Evolutionary conservation across 2,888 invertebrate genomes (phyloP).

Genomic region (Brachypalpus laphriformis): DNA sequence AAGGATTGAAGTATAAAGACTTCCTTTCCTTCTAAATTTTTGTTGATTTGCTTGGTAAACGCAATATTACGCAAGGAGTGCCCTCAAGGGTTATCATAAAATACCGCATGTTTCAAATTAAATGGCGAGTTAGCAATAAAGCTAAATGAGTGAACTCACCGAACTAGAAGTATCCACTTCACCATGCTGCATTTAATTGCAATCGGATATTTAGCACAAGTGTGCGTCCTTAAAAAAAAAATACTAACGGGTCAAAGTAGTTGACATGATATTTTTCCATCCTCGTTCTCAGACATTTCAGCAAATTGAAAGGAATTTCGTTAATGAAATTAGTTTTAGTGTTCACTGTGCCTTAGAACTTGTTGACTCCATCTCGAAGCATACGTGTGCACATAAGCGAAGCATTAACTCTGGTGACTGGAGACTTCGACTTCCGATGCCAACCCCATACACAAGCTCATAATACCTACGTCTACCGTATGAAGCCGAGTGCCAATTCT

Average conservation of each 20-base stretch:
- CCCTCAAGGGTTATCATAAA: conserved; percentile 4
- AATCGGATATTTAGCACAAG: conserved; percentile 14
- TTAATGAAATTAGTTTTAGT: conserved; percentile 12
- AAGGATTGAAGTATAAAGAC: not conserved
- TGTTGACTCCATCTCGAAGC: conserved; percentile 22
- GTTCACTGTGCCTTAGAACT: not conserved
- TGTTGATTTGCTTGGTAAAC: not conserved
- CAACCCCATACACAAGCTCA: not conserved
- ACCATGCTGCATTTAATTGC: conserved; percentile 27
- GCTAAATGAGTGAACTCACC: not conserved
- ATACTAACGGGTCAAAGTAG: not conserved
- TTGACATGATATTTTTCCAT: not conserved
- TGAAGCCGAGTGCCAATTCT: not conserved
- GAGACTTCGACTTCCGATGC: not conserved
- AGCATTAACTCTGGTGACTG: not conserved
- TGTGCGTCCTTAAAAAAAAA: not conserved
- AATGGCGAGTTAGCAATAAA: conserved; percentile 15
- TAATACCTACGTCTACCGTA: not conserved
- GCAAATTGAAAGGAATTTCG: conserved; percentile 7
- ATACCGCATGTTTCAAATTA: conserved; percentile 6
- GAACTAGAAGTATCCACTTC: conserved; percentile 16
- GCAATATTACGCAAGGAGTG: not conserved
- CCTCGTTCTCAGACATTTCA: not conserved
- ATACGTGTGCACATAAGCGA: conserved; percentile 13
- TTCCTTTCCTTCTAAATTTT: not conserved